A percentile compares a stretch with the other conserved stretches of the same genome.
phyloP scores from a whole-genome alignment of 2,888 invertebrate species.

The Mamestra brassicae region DNA sequence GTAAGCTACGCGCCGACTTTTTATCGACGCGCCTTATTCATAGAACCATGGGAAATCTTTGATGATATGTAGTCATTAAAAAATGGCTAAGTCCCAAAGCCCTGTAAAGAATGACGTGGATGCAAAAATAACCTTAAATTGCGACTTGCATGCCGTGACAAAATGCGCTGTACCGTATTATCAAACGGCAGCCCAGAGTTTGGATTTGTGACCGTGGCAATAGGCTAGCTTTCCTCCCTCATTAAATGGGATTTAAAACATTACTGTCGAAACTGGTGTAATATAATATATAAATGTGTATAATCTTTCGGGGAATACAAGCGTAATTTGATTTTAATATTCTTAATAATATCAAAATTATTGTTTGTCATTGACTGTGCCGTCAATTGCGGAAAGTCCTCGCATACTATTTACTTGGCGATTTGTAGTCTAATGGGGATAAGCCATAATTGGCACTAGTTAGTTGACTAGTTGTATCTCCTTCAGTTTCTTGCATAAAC shows the following conservation, averaged over 20 bases:
- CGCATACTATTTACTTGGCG: conserved; percentile 21
- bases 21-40: conserved; percentile 36
- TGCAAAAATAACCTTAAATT: not conserved
- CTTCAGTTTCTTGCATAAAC: not conserved
- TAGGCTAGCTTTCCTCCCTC: too few relatives aligned
- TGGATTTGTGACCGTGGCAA: too few relatives aligned
- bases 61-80: conserved; percentile 13
- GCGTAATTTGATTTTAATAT: not conserved
- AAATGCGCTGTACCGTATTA: too few relatives aligned
- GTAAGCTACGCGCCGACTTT: conserved; percentile 37
- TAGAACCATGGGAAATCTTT: conserved; percentile 41
- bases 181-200: too few relatives aligned
- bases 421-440: conserved; percentile 33
- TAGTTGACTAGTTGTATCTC: conserved; percentile 5
- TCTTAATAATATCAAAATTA: conserved; percentile 11
- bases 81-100: not conserved
- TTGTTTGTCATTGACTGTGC: conserved; percentile 15
- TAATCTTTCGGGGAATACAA: not conserved
- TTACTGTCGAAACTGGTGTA: too few relatives aligned
- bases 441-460: conserved; percentile 16
- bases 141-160: too few relatives aligned
- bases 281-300: not conserved
- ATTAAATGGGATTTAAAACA: too few relatives aligned
- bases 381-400: conserved; percentile 44
- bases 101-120: not conserved